A percentile compares a stretch with the other conserved stretches of the same genome.
These are phyloP conservation scores for Drosophila lutescens DNA, from an alignment of 2,888 invertebrate genomes.

Conservation along the genomic window DNA sequence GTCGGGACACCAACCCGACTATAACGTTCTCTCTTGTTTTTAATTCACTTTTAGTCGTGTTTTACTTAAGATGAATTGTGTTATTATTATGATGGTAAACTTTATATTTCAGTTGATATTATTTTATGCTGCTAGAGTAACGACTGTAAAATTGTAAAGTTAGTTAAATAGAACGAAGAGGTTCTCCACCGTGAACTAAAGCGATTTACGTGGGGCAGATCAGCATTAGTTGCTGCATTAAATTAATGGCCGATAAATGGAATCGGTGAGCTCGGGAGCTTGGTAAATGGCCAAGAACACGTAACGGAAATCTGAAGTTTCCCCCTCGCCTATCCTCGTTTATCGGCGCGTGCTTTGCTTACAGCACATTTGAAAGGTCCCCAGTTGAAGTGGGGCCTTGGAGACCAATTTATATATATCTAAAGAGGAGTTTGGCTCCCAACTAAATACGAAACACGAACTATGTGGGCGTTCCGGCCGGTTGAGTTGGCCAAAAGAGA, in stretches of 20 bases:
- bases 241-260: conserved; percentile 42
- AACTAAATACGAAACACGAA: conserved; percentile 31
- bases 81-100: neutral
- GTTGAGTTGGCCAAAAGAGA: conserved; percentile 39
- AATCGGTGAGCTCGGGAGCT: conserved; percentile 21
- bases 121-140: neutral
- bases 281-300: conserved; percentile 36
- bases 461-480: conserved; percentile 60
- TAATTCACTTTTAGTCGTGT: neutral
- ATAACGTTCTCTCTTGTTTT: too few species aligned
- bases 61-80: neutral
- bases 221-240: conserved; percentile 46
- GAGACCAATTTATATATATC: conserved; percentile 38
- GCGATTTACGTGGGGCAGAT: conserved; percentile 34
- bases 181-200: conserved; percentile 10
- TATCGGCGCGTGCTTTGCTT: conserved; percentile 55
- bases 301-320: conserved; percentile 30
- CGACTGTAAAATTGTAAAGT: neutral
- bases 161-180: conserved; percentile 10
- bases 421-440: conserved; percentile 15
- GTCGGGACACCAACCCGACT: too few species aligned
- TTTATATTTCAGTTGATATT: neutral
- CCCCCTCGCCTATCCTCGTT: conserved; percentile 9
- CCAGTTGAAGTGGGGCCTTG: conserved; percentile 31
- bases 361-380: conserved; percentile 56